A percentile compares a stretch with the other conserved stretches of the same genome.
phyloP scores from a whole-genome alignment of 2,888 invertebrate species.

The Ceramica pisi region DNA sequence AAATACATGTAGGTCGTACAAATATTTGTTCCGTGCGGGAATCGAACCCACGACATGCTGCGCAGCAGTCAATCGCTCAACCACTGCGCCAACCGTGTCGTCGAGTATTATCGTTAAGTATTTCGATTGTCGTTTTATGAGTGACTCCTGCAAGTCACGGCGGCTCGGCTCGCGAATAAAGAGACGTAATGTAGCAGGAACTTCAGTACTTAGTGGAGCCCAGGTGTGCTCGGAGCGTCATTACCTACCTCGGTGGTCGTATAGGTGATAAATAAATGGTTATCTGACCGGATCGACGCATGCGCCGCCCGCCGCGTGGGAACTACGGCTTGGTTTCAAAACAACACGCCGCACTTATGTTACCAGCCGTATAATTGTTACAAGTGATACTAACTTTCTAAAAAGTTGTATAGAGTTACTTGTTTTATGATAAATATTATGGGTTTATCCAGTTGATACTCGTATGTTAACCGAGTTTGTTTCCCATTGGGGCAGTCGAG shows the following conservation, averaged over 20 bases:
- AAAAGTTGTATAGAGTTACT: conserved; percentile 63
- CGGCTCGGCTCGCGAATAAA: conserved; percentile 23
- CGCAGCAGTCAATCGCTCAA: too few species aligned
- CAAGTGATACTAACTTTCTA: conserved; percentile 68
- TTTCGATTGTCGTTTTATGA: conserved; percentile 43
- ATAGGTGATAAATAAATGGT: conserved; percentile 80
- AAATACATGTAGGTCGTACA: too few species aligned
- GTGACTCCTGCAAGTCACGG: conserved; percentile 39
- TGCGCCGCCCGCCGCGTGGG: conserved; percentile 73
- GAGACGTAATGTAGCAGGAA: conserved; percentile 51
- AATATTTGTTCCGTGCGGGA: too few species aligned
- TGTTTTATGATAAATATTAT: conserved; percentile 63
- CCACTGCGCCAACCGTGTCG: too few species aligned
- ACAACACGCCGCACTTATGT: conserved; percentile 63
- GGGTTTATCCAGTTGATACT: conserved; percentile 52
- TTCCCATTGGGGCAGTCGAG: conserved; percentile 17
- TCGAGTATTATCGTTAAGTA: too few species aligned
- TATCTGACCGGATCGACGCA: conserved; percentile 76
- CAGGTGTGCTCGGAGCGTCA: conserved; percentile 62
- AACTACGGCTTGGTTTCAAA: conserved; percentile 70
- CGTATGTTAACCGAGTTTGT: conserved; percentile 28
- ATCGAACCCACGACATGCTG: too few species aligned
- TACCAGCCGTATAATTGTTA: conserved; percentile 68
- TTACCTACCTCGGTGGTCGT: conserved; percentile 68
- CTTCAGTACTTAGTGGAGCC: conserved; percentile 41